Evolutionary conservation across 30 jellyfish, hydroid and myxozoan genomes (phyloP).

Genomic region (Aurelia sp.): DNA sequence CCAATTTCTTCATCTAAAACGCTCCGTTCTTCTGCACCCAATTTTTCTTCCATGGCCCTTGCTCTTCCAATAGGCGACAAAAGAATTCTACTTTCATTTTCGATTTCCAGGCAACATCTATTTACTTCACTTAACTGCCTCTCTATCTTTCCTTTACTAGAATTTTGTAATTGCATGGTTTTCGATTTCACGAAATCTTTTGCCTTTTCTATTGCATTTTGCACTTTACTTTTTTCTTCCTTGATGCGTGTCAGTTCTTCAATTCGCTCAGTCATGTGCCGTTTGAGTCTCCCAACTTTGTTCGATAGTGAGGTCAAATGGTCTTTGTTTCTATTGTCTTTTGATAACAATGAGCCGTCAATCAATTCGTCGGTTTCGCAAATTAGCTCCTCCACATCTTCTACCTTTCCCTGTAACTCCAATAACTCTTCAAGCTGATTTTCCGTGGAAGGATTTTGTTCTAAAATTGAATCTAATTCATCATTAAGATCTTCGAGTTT

Average conservation of each 20-base stretch:
- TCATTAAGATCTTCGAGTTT: not conserved
- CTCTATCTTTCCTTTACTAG: constrained; percentile 9
- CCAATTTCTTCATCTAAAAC: constrained; percentile 21
- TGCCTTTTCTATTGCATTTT: constrained; percentile 15
- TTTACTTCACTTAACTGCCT: constrained; percentile 55
- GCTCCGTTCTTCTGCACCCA: not conserved
- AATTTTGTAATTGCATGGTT: not conserved
- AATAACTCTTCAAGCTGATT: constrained; percentile 9
- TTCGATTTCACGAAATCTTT: constrained; percentile 21
- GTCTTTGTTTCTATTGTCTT: constrained; percentile 19
- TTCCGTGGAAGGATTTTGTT: not conserved
- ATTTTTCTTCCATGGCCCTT: not conserved
- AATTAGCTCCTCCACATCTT: constrained; percentile 9
- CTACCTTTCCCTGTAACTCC: not conserved
- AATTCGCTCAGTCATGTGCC: constrained; percentile 1
- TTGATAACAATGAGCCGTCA: constrained; percentile 9
- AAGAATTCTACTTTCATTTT: constrained; percentile 43
- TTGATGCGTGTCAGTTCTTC: not conserved
- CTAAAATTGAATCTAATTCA: not conserved
- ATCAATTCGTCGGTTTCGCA: constrained; percentile 7
- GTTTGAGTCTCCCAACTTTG: constrained; percentile 1
- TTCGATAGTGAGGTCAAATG: constrained; percentile 5
- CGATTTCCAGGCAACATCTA: constrained; percentile 64
- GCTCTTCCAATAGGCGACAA: constrained; percentile 56
- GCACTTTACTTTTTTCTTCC: not conserved